Percentiles rank a stretch among this genome's conserved stretches.
Conservation (phyloP, 37 sponge, comb jelly and placozoan species). For the Hormiphora californensis region DNA sequence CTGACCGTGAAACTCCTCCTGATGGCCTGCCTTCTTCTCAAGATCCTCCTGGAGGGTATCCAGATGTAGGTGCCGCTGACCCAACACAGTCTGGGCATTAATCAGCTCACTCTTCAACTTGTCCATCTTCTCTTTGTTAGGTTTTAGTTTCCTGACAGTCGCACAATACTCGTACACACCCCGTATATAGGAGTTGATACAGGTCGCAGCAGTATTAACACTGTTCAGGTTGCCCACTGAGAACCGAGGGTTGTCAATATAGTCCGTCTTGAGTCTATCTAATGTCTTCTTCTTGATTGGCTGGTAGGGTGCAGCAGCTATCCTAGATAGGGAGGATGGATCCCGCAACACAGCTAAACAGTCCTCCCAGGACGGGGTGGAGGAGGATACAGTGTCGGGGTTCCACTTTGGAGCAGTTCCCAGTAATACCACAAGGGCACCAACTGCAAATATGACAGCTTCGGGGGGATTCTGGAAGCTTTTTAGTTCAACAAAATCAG, state of each 20-base stretch:
- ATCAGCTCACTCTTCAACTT: not conserved
- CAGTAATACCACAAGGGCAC: not conserved
- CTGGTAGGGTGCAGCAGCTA: not conserved
- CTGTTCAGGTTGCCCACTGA: not conserved
- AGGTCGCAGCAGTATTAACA: not conserved
- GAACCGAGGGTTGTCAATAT: conserved; percentile 23
- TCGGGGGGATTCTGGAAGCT: conserved; percentile 15
- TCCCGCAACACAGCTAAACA: conserved; percentile 4
- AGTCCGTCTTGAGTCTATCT: not conserved
- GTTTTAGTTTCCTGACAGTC: conserved; percentile 33
- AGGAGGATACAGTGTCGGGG: not conserved
- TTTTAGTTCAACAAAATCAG: not conserved
- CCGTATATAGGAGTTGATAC: conserved; percentile 27
- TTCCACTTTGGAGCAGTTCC: too few relatives aligned
- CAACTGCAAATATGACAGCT: not conserved
- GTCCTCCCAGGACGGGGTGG: conserved; percentile 39
- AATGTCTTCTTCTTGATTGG: not conserved
- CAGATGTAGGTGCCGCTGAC: conserved; percentile 4
- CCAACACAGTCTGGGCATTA: not conserved
- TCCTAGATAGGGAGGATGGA: not conserved
- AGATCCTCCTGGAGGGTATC: conserved; percentile 15
- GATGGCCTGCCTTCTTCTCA: not conserved
- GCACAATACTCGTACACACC: conserved; percentile 17
- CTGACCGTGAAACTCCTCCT: not conserved
- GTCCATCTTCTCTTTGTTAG: not conserved